Base-by-base conservation (phyloP, 2,113 vertebrate species). In the Oriolus oriolus region DNA sequence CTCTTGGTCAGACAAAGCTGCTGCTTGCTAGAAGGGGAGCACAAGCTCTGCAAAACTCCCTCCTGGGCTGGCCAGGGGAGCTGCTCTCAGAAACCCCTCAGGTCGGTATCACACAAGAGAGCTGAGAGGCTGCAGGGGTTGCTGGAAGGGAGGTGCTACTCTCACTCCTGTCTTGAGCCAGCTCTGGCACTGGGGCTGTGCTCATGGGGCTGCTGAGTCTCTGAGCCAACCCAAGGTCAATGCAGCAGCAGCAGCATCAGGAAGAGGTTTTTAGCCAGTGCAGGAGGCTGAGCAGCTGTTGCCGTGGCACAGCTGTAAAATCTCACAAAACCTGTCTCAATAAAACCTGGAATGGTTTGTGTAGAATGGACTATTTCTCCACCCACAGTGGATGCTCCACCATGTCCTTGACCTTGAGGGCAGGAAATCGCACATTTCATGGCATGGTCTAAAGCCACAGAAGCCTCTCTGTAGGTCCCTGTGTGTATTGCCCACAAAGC, bases 41-140 rank as follows among this genome's bases (percentile, higher is more conserved):
- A 37, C 16, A 6, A 64, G 27, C 23, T 19, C 65, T 71, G 8
- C 35, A 69, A 9, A 92, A 5, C 27, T 87, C 35, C 5, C 4
- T 64, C 26, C 65, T 37, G 1, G 5, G 12, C 45, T 61, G 16
- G 39, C 3, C 6, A 11, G 23, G 15, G 18, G 8, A 61, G 22
- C 17, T 56, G 2, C 31, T 76, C 20, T 33, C 39, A 57, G 39
- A 30, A 83, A 63, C 31, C 2, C 5, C 68, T 28, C 44, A 45
- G 45, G 69, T 2, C 0, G 0, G 0, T 16, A 16, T 22, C 4
- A 4, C n/a, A 26, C 8, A 2, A 47, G 45, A 31, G 39, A 76
- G 42, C 64, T 6, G 31, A 44, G 83, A 23, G 24, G 31, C 41
- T 77, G 26, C 16, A 31, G 49, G 0, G 3, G 26, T 11, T 69